phyloP scores from a whole-genome alignment of 2,888 invertebrate species.

The Yponomeuta cagnagella region DNA sequence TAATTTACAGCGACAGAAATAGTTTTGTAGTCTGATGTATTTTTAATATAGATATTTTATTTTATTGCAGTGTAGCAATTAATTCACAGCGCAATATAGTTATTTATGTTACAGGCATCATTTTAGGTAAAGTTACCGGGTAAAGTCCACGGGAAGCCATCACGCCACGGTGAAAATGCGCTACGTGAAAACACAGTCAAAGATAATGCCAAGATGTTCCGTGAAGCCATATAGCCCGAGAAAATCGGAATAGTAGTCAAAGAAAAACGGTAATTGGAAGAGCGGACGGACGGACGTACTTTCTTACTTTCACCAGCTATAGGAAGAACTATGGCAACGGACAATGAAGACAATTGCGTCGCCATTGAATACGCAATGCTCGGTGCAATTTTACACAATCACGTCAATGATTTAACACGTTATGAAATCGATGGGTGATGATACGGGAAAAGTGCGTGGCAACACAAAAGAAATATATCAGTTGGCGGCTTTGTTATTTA shows the following conservation, averaged over 20 bases:
- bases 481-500: not conserved
- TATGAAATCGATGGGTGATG: constrained; percentile 13
- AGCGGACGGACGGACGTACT: constrained; percentile 31
- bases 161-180: not conserved
- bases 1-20: no score
- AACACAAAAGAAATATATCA: not conserved
- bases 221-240: constrained; percentile 16
- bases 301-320: constrained; percentile 41
- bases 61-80: no score
- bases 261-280: constrained; percentile 50
- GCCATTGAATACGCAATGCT: constrained; percentile 18
- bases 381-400: not conserved
- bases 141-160: not conserved
- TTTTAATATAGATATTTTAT: no score
- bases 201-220: not conserved
- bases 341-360: constrained; percentile 19
- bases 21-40: no score
- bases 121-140: not conserved
- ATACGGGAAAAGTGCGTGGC: not conserved
- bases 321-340: constrained; percentile 12
- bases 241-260: constrained; percentile 26
- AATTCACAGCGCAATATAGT: no score
- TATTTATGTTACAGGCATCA: no score
- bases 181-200: not conserved
- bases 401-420: not conserved